A percentile compares a stretch with the other conserved stretches of the same genome.
These are phyloP conservation scores for Astreopora myriophthalma DNA, from an alignment of 64 coral and sea anemone genomes.

Conservation along the genomic window DNA sequence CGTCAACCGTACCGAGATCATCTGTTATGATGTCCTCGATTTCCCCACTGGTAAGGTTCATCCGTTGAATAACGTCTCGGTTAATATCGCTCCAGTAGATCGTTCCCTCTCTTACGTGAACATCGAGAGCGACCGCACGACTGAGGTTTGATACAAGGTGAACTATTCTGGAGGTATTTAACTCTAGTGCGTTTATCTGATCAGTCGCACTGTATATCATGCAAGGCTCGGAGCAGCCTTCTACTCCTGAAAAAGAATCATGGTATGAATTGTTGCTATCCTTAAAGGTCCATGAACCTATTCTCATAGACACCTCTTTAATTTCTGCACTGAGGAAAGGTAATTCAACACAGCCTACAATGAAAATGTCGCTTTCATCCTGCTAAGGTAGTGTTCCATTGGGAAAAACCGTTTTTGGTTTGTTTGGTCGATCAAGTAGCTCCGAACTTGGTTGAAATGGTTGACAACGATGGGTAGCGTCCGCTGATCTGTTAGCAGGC, in stretches of 20 bases:
- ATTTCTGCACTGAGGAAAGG: no score
- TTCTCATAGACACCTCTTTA: not conserved
- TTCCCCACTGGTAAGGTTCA: constrained; percentile 38
- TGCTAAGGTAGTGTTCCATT: no score
- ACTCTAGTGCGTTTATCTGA: not conserved
- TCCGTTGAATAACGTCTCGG: constrained; percentile 32
- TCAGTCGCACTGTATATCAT: not conserved
- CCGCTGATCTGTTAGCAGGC: no score
- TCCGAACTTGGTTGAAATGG: no score
- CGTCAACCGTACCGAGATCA: constrained; percentile 53
- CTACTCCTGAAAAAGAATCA: not conserved
- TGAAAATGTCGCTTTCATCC: no score
- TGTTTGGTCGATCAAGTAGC: no score
- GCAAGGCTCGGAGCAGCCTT: constrained; percentile 9
- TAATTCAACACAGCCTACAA: no score
- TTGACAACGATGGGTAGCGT: no score
- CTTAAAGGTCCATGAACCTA: not conserved
- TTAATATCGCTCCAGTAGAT: constrained; percentile 76
- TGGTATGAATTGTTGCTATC: not conserved
- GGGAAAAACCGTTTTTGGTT: no score
- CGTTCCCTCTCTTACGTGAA: constrained; percentile 45
- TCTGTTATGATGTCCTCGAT: not conserved
- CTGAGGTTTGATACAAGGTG: not conserved
- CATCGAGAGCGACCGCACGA: constrained; percentile 57
- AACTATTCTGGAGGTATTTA: not conserved